Conservation (phyloP, 2,113 vertebrate genomes). For the Lucifuga dentata region DNA sequence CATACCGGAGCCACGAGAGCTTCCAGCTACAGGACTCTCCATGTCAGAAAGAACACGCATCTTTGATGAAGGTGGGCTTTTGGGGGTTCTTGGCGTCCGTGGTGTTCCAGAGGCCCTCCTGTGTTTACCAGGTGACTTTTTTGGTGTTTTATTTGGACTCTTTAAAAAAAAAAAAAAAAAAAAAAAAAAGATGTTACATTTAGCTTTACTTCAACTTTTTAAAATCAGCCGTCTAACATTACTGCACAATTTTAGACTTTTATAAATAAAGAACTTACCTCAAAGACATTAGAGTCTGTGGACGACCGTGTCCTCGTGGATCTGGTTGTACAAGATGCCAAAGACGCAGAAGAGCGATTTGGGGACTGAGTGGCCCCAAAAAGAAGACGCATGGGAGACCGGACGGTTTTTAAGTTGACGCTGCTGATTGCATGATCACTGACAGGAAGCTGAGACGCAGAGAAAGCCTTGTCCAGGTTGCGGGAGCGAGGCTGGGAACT, state of each 20-base stretch:
- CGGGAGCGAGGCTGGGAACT: conserved; percentile 81
- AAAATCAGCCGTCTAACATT: too few relatives aligned
- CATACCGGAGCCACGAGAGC: conserved; percentile 38
- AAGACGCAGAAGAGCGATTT: conserved; percentile 34
- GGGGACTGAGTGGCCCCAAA: conserved; percentile 89
- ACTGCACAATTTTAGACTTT: too few relatives aligned
- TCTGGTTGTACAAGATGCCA: conserved; percentile 43
- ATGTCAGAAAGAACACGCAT: conserved; percentile 18
- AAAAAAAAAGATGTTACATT: neutral
- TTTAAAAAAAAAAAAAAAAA: conserved; percentile 44
- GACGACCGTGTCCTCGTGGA: conserved; percentile 70
- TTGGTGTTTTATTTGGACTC: conserved; percentile 83
- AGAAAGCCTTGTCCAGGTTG: conserved; percentile 80
- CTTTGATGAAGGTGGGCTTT: conserved; percentile 36
- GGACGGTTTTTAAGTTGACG: conserved; percentile 67
- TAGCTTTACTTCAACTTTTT: too few relatives aligned
- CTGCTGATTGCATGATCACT: conserved; percentile 50
- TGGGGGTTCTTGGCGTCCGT: conserved; percentile 45
- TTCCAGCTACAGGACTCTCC: conserved; percentile 51
- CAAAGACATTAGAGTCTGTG: conserved; percentile 73
- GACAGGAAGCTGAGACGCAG: conserved; percentile 69
- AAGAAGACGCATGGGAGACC: conserved; percentile 89
- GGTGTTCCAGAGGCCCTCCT: conserved; percentile 47
- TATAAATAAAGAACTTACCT: conserved; percentile 78
- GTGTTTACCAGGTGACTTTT: conserved; percentile 64